phyloP scores from a whole-genome alignment of 2,113 vertebrate genomes.

The Dermatemys mawii region DNA sequence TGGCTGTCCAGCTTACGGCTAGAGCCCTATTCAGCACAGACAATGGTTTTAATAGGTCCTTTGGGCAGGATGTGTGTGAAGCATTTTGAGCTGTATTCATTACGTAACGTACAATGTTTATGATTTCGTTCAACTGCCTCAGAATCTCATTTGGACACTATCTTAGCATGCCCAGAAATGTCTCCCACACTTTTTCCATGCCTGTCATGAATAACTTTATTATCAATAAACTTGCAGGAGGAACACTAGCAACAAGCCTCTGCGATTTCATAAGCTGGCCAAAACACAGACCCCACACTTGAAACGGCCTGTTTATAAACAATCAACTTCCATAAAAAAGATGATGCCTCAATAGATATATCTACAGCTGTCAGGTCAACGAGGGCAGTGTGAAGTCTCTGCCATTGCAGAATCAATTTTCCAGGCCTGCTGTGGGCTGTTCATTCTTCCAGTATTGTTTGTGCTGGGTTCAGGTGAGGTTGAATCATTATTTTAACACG shows the following conservation, averaged over 20 bases:
- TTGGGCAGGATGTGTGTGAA: not conserved
- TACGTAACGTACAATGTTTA: not conserved
- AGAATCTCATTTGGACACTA: not conserved
- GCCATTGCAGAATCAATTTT: not conserved
- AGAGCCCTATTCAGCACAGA: not conserved
- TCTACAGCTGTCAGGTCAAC: not conserved
- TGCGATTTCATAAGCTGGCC: not conserved
- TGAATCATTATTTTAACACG: not conserved
- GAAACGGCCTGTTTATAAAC: not conserved
- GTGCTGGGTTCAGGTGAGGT: fast-evolving
- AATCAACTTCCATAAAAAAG: not conserved
- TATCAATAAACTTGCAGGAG: not conserved
- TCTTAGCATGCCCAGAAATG: not conserved
- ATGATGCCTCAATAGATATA: not conserved
- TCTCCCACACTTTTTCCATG: not conserved
- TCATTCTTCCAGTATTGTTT: not conserved
- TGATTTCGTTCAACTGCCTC: not conserved
- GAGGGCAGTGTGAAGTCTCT: not conserved
- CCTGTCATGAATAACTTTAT: not conserved
- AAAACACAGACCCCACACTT: not conserved
- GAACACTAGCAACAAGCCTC: not conserved
- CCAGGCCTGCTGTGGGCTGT: slow-evolving; percentile 9
- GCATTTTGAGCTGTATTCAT: not conserved
- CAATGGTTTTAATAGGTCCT: not conserved
- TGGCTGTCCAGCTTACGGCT: not conserved